These are phyloP conservation scores for Oophaga pumilio DNA, from an alignment of 2,113 vertebrate genomes.

Conservation along the genomic window DNA sequence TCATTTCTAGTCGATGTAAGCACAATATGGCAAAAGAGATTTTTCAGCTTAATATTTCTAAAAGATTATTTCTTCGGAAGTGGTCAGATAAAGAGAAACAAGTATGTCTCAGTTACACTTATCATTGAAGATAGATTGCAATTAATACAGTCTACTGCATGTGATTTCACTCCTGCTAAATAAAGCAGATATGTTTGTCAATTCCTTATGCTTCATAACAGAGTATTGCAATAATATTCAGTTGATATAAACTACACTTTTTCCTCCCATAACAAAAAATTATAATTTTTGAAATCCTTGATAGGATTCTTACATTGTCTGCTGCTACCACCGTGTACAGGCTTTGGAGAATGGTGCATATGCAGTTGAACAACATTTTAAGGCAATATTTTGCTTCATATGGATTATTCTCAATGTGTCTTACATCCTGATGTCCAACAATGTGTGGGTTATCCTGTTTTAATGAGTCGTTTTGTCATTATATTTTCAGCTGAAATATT, in stretches of 20 bases:
- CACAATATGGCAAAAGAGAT: background rate
- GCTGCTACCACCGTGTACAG: background rate
- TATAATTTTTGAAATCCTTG: background rate
- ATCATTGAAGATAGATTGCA: background rate
- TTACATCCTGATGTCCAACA: background rate
- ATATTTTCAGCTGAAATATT: slow-evolving; percentile 22
- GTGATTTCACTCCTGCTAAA: background rate
- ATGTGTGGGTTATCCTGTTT: background rate
- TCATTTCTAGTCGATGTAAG: background rate
- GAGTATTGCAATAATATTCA: background rate
- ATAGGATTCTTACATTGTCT: background rate
- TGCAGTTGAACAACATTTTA: background rate
- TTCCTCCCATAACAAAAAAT: background rate
- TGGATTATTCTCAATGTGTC: background rate
- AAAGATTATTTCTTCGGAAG: background rate
- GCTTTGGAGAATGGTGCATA: background rate
- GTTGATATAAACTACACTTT: background rate
- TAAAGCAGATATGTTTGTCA: background rate
- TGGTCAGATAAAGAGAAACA: background rate
- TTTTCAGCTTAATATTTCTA: background rate
- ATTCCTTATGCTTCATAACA: background rate
- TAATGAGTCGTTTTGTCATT: slow-evolving; percentile 11
- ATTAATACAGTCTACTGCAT: background rate
- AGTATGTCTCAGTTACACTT: background rate
- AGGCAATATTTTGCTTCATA: background rate